Base-by-base conservation (phyloP, 2,113 vertebrate species). In the Corythornis madagascariensis region DNA sequence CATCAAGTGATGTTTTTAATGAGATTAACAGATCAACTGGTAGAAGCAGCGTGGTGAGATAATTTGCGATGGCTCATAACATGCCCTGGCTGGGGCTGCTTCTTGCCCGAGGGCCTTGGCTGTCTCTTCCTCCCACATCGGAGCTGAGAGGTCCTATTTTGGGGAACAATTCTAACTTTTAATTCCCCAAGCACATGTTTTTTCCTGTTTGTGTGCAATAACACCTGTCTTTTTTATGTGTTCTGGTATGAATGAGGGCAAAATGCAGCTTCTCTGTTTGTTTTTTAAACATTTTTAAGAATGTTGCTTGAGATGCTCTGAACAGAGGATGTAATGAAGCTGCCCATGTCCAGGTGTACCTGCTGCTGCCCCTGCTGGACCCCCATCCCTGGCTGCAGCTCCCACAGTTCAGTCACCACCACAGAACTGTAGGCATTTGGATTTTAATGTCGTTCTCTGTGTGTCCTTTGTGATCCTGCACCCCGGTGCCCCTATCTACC, bases 331-430 rank as follows among this genome's bases (percentile, higher is more conserved):
- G 74, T 29, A 50, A 22, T 21, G 47, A 21, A 25, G 53, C 1
- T 10, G 35, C 53, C 40, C 5, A 0, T 5, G 1, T 71, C 21
- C 0, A 0, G 13, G 5, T 10, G 63, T 85, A 75, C 28, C 52
- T 25, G 66, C 57, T 73, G 45, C 25, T 73, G 45, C 25, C 53
- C 59, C 5, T 5, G 10, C 76, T 42, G 74, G 24, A 57, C 63
- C 53, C 13, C 24, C 7, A 17, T 7, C 56, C 2, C 0, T 59
- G 42, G n/a, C 25, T 63, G 25, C 59, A 70, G 90, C 92, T 89
- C 86, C 80, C 77, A 14, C 4, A 7, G 57, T 10, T 80, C 84
- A 60, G 73, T 31, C 15, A 0, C 10, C 42, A 13, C 50, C 50
- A 13, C 1, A 11, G 82, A 13, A 14, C 50, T 66, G 60, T 70